phyloP scores from a whole-genome alignment of 2,888 invertebrate species.

The Cantharis rufa region DNA sequence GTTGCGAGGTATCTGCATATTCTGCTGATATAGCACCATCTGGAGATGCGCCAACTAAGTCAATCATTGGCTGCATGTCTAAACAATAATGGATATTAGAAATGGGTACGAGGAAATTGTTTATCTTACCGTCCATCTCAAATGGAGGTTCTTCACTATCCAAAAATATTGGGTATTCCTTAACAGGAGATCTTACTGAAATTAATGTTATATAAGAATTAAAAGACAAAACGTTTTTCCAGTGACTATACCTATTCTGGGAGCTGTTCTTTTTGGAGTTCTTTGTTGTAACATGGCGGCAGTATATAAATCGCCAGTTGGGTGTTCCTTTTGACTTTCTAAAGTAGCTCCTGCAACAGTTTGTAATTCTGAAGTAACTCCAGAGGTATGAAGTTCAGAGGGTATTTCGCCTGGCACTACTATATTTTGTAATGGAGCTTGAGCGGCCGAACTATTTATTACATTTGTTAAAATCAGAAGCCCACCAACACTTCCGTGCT shows the following conservation, averaged over 20 bases:
- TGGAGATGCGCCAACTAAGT: constrained; percentile 28
- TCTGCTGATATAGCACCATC: constrained; percentile 20
- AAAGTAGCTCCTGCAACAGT: constrained; percentile 31
- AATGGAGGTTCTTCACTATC: constrained; percentile 44
- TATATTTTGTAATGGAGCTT: constrained; percentile 49
- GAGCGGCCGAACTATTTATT: constrained; percentile 44
- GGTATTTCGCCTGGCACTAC: constrained; percentile 45
- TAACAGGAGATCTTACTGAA: not conserved
- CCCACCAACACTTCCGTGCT: not conserved
- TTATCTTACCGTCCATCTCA: constrained; percentile 32
- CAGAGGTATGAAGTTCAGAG: constrained; percentile 40
- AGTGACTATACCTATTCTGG: not conserved
- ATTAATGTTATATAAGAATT: not conserved
- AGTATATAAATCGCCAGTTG: constrained; percentile 14
- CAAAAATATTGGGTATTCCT: not conserved
- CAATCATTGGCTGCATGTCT: constrained; percentile 42
- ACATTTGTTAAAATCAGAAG: not conserved
- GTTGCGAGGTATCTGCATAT: constrained; percentile 30
- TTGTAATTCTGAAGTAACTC: constrained; percentile 40
- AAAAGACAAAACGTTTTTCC: not conserved
- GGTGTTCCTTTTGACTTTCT: constrained; percentile 2
- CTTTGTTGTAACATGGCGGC: constrained; percentile 2
- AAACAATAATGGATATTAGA: not conserved
- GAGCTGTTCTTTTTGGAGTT: not conserved
- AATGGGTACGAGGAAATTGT: not conserved